A percentile compares a stretch with the other conserved stretches of the same genome.
phyloP scores from a whole-genome alignment of 1,140 invertebrate species.

The Philotrypesis tridentata region DNA sequence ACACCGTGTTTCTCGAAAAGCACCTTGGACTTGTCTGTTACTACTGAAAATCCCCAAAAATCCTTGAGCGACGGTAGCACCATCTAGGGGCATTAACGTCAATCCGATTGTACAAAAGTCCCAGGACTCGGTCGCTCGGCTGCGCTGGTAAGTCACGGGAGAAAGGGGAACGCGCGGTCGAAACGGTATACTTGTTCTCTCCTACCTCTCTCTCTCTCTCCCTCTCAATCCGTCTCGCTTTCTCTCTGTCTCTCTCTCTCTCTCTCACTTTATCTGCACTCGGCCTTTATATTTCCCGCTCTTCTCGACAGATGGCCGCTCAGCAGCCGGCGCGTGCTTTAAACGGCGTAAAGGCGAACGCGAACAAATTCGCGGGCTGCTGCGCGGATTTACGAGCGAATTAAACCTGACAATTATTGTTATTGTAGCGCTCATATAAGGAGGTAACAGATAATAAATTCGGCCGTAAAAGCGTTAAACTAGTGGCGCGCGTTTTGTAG shows the following conservation, averaged over 20 bases:
- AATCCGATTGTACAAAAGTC: conserved; percentile 50
- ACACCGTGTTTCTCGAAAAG: not conserved
- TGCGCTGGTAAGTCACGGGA: not conserved
- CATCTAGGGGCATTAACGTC: conserved; percentile 58
- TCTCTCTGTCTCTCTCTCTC: not conserved
- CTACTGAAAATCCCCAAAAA: conserved; percentile 28
- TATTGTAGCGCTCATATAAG: conserved; percentile 72
- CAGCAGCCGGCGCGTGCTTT: conserved; percentile 47
- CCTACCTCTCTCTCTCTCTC: not conserved
- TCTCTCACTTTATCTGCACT: not conserved
- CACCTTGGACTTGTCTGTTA: conserved; percentile 33
- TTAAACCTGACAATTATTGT: conserved; percentile 74
- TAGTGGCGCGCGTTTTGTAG: conserved; percentile 72
- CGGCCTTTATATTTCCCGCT: conserved; percentile 54
- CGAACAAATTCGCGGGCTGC: conserved; percentile 23
- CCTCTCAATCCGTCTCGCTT: not conserved
- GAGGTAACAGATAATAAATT: conserved; percentile 75
- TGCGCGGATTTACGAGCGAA: conserved; percentile 69
- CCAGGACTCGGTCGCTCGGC: not conserved
- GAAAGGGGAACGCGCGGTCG: not conserved
- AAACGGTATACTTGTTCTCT: not conserved
- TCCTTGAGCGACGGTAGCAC: conserved; percentile 49
- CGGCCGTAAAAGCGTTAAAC: conserved; percentile 71
- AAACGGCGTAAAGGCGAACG: not conserved
- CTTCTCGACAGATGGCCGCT: conserved; percentile 65